A percentile compares a stretch with the other conserved stretches of the same genome.
phyloP scores from a whole-genome alignment of 2,113 vertebrate species.

The Callionymus lyra region DNA sequence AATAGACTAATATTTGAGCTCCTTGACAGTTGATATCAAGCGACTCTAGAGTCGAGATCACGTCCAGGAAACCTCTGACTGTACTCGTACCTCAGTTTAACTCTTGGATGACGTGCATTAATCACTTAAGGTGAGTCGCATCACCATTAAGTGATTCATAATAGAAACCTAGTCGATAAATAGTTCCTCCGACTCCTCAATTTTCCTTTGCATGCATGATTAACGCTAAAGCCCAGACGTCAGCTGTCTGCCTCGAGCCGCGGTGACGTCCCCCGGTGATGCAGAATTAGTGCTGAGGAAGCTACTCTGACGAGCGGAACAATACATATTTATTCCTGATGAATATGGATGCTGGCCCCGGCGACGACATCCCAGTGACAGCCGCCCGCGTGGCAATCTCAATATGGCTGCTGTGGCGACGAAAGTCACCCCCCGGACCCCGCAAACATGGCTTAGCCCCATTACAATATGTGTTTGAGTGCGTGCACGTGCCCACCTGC shows the following conservation, averaged over 20 bases:
- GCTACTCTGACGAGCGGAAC: constrained; percentile 39
- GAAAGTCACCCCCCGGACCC: constrained; percentile 63
- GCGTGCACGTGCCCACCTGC: constrained; percentile 24
- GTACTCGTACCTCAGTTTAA: no score
- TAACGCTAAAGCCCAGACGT: constrained; percentile 8
- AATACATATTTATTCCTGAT: constrained; percentile 53
- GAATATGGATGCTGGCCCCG: constrained; percentile 47
- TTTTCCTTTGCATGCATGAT: no score
- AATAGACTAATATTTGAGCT: no score
- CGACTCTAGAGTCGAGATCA: no score
- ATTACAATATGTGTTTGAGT: constrained; percentile 48
- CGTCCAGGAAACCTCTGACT: no score
- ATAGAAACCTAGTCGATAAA: no score
- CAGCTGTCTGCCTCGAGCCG: not conserved
- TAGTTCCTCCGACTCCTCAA: no score
- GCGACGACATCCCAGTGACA: constrained; percentile 36
- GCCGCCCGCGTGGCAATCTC: constrained; percentile 49
- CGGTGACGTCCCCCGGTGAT: not conserved
- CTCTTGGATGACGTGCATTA: no score
- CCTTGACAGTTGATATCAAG: no score
- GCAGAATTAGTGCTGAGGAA: constrained; percentile 45
- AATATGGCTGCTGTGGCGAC: constrained; percentile 50
- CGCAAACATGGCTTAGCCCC: constrained; percentile 40
- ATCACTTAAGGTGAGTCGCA: no score
- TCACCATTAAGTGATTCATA: no score